Percentiles rank a stretch among this genome's conserved stretches.
Conservation (phyloP, 1,140 invertebrate genomes). For the Ceratina australensis region DNA sequence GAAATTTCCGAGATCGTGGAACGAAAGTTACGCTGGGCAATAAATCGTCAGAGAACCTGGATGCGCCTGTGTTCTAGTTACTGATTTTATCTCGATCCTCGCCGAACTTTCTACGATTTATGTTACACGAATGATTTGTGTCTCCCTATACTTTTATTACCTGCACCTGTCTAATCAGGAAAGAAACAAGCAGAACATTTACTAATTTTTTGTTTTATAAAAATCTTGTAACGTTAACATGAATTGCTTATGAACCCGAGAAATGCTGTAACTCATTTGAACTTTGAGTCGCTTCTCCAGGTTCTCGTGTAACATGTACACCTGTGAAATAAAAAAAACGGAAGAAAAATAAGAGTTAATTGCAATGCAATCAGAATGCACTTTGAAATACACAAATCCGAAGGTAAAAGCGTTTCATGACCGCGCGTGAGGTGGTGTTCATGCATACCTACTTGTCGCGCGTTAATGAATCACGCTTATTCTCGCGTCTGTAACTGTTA, state of each 20-base stretch:
- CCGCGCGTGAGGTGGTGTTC: neutral
- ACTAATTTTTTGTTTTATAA: neutral
- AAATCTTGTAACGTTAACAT: neutral
- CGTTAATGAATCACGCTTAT: constrained; percentile 9
- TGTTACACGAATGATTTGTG: constrained; percentile 6
- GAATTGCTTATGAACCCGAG: no score
- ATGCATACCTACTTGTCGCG: neutral
- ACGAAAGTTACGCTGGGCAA: constrained; percentile 54
- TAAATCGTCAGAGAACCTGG: constrained; percentile 40
- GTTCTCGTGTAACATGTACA: neutral
- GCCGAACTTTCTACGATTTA: constrained; percentile 47
- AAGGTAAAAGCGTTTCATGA: constrained; percentile 3
- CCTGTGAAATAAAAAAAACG: constrained; percentile 5
- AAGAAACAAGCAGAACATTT: no score
- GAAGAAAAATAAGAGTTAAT: neutral
- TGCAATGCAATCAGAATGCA: neutral
- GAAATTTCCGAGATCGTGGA: constrained; percentile 50
- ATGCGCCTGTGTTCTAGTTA: constrained; percentile 30
- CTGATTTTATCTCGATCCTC: constrained; percentile 2
- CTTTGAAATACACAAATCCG: neutral
- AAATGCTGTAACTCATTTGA: constrained; percentile 1
- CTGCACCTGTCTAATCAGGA: neutral
- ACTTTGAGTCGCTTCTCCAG: neutral
- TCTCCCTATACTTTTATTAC: neutral
- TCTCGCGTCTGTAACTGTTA: neutral